Evolutionary conservation across 1,140 invertebrate species (phyloP), one percentile per base, ranked within the genome.

Genomic region (Campoletis sonorensis): DNA sequence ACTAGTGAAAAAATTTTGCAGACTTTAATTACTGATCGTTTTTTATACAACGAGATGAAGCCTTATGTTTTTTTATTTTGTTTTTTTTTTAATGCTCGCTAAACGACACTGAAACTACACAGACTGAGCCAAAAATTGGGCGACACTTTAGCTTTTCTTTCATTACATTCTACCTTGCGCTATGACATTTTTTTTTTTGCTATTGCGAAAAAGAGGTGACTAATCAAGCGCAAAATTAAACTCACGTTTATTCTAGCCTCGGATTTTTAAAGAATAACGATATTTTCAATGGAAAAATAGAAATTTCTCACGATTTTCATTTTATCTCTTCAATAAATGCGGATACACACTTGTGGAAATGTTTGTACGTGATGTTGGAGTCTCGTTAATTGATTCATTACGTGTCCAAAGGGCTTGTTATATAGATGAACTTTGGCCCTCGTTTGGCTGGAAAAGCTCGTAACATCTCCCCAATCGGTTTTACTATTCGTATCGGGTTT

Each of bases 321-420:
- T 54, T 54, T 4, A 1, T n/a, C 54, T 58, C 16, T 4, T 1
- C 7, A n/a, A 58, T 58, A 58, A n/a, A 8, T 45, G 40, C n/a
- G n/a, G n/a, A n/a, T 13, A 45, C 13, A 10, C 40, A 45, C 40
- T 10, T 13, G 11, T 13, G 13, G 5, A 45, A 45, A 45, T 68
- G 64, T 30, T 4, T 68, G 27, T 71, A 26, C 68, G 68, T 40
- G 33, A 40, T 7, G 40, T 13, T 30, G n/a, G 40, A 49, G 37
- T 73, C 37, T 73, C 68, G 30, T 37, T 73, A 73, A 51, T 73
- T 73, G 71, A 73, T 45, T 73, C 71, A 40, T 73, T 73, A 73
- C 37, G 30, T 27, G 71, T 49, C 40, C 71, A 23, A 58, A n/a
- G 21, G 54, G 13, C 45, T 49, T 40, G 71, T 73, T 73, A 45